Evolutionary conservation across 2,888 invertebrate species (phyloP), one percentile per base, ranked within the genome.

Genomic region (Heliconius sara): DNA sequence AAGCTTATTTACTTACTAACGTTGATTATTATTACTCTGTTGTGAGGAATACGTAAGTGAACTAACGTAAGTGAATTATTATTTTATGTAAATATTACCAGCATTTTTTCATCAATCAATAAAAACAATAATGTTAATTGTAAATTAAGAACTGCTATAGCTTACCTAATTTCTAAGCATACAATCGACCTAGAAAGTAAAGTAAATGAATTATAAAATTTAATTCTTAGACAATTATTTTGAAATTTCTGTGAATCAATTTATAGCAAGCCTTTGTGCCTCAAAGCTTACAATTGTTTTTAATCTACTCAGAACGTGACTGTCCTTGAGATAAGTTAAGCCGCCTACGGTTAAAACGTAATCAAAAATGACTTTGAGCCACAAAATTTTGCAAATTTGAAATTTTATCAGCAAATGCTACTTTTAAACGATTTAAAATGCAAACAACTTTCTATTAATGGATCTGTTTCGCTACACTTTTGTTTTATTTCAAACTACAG

Each of bases 311-410:
- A 77, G 27, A 63, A 71, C 71, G 60, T 77, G 60, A 27, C 27
- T 71, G 43, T 77, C 63, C 27, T 71, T 77, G 43, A 63, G 60
- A 70, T 70, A 71, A 77, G 27, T 77, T 27, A 71, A 77, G 57
- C 60, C n/a, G 70, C 39, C 63, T 47, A 63, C 65, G 66, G n/a
- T 78, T 72, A 72, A 78, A 78, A 75, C 25, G n/a, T 72, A 47
- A 78, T 72, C 72, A 52, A 19, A 72, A 72, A 65, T 47, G 30
- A 52, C 71, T n/a, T 71, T 65, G 63, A 47, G 30, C 47, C 34
- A 65, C 68, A 77, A 72, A 65, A 27, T 10, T 76, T 52, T 0
- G 22, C 16, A 52, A 52, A 52, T 7, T 19, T 52, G 19, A 25
- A 60, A 67, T 75, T 75, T 75, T 13, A 60, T 73, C n/a, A 73